phyloP scores from a whole-genome alignment of 2,113 vertebrate genomes.

The Gnathonemus echidnorhynchus region DNA sequence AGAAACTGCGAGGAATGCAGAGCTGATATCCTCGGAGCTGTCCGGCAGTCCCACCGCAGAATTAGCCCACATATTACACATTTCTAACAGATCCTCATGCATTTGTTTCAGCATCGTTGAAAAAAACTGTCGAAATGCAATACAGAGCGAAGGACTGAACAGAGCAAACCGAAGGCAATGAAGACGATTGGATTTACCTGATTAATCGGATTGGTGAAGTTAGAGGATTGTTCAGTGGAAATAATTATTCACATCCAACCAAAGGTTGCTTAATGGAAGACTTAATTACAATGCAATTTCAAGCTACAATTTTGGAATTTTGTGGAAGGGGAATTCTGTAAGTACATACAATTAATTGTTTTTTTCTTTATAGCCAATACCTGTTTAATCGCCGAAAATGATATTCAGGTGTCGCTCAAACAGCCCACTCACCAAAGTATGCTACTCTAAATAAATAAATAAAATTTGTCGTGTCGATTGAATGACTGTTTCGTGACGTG shows the following conservation, averaged over 20 bases:
- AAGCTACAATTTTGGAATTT: constrained; percentile 42
- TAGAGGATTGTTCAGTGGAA: constrained; percentile 19
- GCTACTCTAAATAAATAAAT: neutral
- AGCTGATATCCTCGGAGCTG: constrained; percentile 22
- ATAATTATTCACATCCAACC: constrained; percentile 9
- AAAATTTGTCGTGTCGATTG: neutral
- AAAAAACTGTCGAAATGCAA: neutral
- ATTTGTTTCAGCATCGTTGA: neutral
- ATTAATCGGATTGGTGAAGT: constrained; percentile 11
- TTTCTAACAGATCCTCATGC: constrained; percentile 10
- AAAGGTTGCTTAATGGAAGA: constrained; percentile 15
- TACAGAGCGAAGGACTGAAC: neutral
- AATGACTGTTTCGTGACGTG: neutral
- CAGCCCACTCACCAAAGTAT: constrained; percentile 12
- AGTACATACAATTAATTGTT: constrained; percentile 42
- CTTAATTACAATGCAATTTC: constrained; percentile 20
- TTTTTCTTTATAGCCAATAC: constrained; percentile 3
- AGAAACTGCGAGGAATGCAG: constrained; percentile 36
- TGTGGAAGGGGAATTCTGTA: constrained; percentile 70
- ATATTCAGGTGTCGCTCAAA: constrained; percentile 4
- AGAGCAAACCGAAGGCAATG: neutral
- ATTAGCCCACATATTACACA: neutral
- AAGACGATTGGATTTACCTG: constrained; percentile 22
- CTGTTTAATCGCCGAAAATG: neutral
- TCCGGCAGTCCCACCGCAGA: constrained; percentile 40